These are phyloP conservation scores for Corythornis vintsioides DNA, from an alignment of 2,113 vertebrate species.

Conservation along the genomic window DNA sequence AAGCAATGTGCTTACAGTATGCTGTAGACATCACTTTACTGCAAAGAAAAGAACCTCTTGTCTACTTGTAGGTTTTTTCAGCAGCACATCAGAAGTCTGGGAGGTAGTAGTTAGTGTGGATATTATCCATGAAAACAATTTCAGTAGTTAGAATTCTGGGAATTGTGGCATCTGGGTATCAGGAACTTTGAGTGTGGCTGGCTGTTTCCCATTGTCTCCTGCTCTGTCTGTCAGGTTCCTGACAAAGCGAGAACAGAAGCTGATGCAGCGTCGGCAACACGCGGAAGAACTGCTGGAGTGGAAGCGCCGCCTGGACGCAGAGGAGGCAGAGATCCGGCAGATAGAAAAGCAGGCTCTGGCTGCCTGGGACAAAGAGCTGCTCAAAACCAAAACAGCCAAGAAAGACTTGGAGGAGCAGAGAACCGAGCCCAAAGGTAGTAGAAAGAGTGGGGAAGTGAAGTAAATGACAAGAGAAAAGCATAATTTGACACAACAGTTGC, in stretches of 20 bases:
- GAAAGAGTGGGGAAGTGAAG: not conserved
- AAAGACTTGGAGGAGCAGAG: slow-evolving; percentile 73
- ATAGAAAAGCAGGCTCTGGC: slow-evolving; percentile 94
- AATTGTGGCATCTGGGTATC: not conserved
- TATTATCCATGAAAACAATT: not conserved
- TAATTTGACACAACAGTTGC: not conserved
- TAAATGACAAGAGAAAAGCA: not conserved
- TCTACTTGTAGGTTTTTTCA: not conserved
- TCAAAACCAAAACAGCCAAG: slow-evolving; percentile 72
- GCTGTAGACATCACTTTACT: not conserved
- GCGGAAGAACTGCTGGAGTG: slow-evolving; percentile 92
- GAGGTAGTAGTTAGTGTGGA: not conserved
- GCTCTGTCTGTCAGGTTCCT: slow-evolving; percentile 83
- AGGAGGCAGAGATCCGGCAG: slow-evolving; percentile 88
- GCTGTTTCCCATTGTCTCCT: not conserved
- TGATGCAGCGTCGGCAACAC: slow-evolving; percentile 91
- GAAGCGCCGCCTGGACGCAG: slow-evolving; percentile 89
- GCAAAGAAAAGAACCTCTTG: not conserved
- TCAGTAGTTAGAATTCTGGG: not conserved
- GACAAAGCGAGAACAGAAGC: slow-evolving; percentile 93
- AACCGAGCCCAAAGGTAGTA: slow-evolving; percentile 76
- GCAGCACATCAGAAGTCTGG: not conserved
- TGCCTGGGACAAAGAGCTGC: slow-evolving; percentile 85
- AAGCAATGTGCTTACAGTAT: not conserved
- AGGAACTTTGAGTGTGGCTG: not conserved